Evolutionary conservation across 1,140 invertebrate species (phyloP), one percentile per base, ranked within the genome.

Genomic region (Ylistrum balloti): DNA sequence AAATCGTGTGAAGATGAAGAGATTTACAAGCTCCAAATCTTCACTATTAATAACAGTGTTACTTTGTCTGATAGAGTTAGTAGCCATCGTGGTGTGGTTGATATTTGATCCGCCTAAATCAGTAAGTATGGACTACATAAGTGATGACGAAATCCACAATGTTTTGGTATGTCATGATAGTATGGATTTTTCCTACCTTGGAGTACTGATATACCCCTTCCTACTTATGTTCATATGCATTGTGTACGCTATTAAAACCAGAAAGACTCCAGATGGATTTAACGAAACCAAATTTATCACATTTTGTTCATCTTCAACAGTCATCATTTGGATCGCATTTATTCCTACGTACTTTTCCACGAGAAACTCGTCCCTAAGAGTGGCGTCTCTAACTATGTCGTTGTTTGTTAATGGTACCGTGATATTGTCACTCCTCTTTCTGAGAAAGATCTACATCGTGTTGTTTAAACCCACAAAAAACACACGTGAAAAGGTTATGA

Each of bases 211-310:
- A 92, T 99, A 98, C 97, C 98, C 98, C 0, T 98, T 99, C 92
- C 96, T 98, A 34, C 97, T 99, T 32, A 98, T 99, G 92, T 96
- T 98, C 13, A 97, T 98, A 3, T 99, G 98, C 95, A 99, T 98
- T 0, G 97, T 98, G 11, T 99, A 99, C 95, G 98, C 98, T 3
- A 97, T 99, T 0, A 97, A 98, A 86, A 94, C 94, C 7, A 90
- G 95, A 56, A 91, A 91, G 85, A 91, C 94, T 20, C 95, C 95
- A 17, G 93, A 95, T 85, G 95, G 94, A 86, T 95, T 93, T 90
- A 95, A 95, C 90, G 95, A 95, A 85, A 92, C 94, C 0, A 89
- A 91, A 34, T 93, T 93, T 88, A 94, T 94, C 17, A 89, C 89
- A n/a, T 93, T 95, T 74, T 93, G 90, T 88, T 93, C 93, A 11